Base-by-base conservation (phyloP, 1,140 invertebrate species). In the Drosophila bifasciata region DNA sequence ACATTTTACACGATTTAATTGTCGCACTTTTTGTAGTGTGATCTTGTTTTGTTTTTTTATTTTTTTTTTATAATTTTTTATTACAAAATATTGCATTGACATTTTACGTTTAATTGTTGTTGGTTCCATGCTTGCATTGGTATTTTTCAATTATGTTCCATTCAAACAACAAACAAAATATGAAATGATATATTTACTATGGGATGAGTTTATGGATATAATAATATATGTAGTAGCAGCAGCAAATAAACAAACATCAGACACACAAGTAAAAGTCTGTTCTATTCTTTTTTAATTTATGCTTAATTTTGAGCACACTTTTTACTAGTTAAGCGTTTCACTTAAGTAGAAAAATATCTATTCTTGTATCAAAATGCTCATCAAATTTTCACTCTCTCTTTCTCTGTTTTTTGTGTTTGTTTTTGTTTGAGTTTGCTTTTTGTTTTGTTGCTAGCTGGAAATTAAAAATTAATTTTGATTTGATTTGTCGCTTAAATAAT, bases 11-110 rank as follows among this genome's bases (percentile, higher is more conserved):
- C 32, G 32, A 11, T 36, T 36, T 36, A 36, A 36, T 36, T 36
- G 32, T 36, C 32, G 32, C 32, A 36, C 32, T 11, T 21, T 36
- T 66, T 53, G 39, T 19, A 57, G 32, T 36, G 32, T 13, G 32
- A 36, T 36, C 32, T 11, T 61, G 64, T 69, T 64, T 40, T 5
- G 25, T 68, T 73, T 79, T 45, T 79, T n/a, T n/a, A n/a, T n/a
- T n/a, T n/a, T n/a, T n/a, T n/a, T n/a, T n/a, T n/a, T n/a, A n/a
- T n/a, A n/a, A 21, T 66, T 61, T 21, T 84, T 84, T 84, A 84
- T 84, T 84, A 84, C 80, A 85, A 84, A 84, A 84, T 84, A 84
- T 85, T 85, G 80, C 80, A 80, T 85, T 80, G 80, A 85, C 76
- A 85, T 73, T 79, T 62, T 73, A 56, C 21, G 45, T 58, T 73